Evolutionary conservation across 2,888 invertebrate species (phyloP).

Genomic region (Cephus pulcher): DNA sequence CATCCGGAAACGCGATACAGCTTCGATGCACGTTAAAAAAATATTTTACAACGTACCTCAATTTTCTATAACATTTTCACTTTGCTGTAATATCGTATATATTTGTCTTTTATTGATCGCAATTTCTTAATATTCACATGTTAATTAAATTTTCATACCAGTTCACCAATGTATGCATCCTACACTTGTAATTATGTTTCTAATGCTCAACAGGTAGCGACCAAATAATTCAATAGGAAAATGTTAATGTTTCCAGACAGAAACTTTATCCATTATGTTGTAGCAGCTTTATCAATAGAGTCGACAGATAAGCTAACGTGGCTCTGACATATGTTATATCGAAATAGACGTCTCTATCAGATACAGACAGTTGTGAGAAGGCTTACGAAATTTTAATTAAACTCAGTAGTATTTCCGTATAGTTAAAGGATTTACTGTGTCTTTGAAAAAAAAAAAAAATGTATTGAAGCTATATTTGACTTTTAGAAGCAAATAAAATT

Average conservation of each 20-base stretch:
- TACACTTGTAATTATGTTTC: background rate
- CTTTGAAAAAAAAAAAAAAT: too few relatives aligned
- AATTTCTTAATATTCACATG: background rate
- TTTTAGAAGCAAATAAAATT: background rate
- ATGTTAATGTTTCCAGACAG: background rate
- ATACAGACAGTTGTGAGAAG: background rate
- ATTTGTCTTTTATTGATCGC: too few relatives aligned
- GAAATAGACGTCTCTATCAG: background rate
- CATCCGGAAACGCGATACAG: background rate
- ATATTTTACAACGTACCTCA: background rate
- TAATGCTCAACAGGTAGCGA: slow-evolving; percentile 1
- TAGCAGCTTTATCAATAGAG: background rate
- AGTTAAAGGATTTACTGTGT: too few relatives aligned
- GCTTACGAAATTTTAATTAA: background rate
- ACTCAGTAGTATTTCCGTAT: background rate
- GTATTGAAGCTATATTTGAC: background rate
- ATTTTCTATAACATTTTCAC: background rate
- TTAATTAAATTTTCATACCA: background rate
- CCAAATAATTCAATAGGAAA: background rate
- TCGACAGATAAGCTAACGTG: background rate
- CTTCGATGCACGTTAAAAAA: background rate
- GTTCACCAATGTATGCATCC: too few relatives aligned
- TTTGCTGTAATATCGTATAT: background rate
- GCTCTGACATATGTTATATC: background rate
- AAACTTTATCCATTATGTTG: background rate